Evolutionary conservation across 2,888 invertebrate genomes (phyloP).

Genomic region (Yponomeuta malinellus): DNA sequence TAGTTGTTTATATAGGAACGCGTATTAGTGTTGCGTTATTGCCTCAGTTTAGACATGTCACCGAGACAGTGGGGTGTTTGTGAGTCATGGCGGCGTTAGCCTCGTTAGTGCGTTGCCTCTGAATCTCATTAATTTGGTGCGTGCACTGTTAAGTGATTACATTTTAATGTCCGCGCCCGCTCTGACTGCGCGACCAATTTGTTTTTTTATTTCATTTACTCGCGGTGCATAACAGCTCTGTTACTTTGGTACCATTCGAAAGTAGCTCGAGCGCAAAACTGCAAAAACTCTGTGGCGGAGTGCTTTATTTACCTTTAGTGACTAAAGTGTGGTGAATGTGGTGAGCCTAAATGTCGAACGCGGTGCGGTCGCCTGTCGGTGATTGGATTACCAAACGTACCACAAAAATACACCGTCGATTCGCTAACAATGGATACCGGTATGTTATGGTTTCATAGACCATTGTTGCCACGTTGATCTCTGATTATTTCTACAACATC

Average conservation of each 20-base stretch:
- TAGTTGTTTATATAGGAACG: not conserved
- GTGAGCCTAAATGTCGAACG: slow-evolving; percentile 50
- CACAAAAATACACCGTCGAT: slow-evolving; percentile 53
- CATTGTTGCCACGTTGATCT: slow-evolving; percentile 17
- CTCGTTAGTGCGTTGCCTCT: slow-evolving; percentile 62
- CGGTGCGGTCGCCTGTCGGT: not conserved
- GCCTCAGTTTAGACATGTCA: slow-evolving; percentile 6
- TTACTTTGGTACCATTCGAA: slow-evolving; percentile 42
- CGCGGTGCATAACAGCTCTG: slow-evolving; percentile 37
- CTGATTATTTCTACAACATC: slow-evolving; percentile 6
- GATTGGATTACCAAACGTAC: slow-evolving; percentile 64
- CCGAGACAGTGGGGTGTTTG: slow-evolving; percentile 53
- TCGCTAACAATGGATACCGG: slow-evolving; percentile 65
- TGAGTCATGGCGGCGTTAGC: slow-evolving; percentile 64
- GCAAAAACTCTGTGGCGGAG: slow-evolving; percentile 30
- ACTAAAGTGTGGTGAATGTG: slow-evolving; percentile 33
- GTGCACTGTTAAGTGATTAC: slow-evolving; percentile 70
- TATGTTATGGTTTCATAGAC: slow-evolving; percentile 38
- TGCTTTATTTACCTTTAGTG: slow-evolving; percentile 39
- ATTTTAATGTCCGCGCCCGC: slow-evolving; percentile 54
- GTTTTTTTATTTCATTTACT: slow-evolving; percentile 48
- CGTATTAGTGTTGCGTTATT: not conserved
- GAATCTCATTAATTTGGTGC: slow-evolving; percentile 70
- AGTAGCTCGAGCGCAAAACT: slow-evolving; percentile 33
- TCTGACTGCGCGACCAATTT: slow-evolving; percentile 46